Conservation (phyloP, 2,113 vertebrate species). For the Cephalopholis sonnerati region DNA sequence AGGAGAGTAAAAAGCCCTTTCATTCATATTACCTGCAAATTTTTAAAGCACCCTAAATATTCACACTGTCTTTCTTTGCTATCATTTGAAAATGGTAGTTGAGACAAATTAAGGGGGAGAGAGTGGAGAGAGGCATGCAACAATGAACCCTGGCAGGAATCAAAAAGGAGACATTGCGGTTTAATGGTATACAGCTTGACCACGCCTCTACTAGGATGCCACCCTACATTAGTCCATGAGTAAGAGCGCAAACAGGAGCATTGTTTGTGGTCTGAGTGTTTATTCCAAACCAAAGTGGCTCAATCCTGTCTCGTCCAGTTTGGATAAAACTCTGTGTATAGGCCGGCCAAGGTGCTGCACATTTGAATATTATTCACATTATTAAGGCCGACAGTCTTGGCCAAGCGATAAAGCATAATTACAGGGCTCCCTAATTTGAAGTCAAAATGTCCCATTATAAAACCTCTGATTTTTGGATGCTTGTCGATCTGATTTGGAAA, state of each 20-base stretch:
- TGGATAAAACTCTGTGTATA: not conserved
- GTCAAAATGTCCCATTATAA: conserved; percentile 1
- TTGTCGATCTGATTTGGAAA: not conserved
- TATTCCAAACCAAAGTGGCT: not conserved
- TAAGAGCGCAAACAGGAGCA: not conserved
- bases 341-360: not conserved
- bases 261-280: not conserved
- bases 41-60: not conserved
- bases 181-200: not conserved
- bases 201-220: no score
- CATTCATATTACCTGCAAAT: not conserved
- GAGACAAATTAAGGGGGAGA: not conserved
- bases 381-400: not conserved
- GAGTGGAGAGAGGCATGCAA: not conserved
- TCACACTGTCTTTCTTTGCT: not conserved
- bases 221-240: not conserved
- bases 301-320: not conserved
- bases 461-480: not conserved
- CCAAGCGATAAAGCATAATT: not conserved
- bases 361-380: not conserved
- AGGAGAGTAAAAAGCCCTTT: not conserved
- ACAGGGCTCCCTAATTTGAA: not conserved
- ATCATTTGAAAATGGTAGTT: not conserved
- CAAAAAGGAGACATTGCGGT: not conserved
- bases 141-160: not conserved